Conservation (phyloP, 2,113 vertebrate species). For the Chamaea fasciata region DNA sequence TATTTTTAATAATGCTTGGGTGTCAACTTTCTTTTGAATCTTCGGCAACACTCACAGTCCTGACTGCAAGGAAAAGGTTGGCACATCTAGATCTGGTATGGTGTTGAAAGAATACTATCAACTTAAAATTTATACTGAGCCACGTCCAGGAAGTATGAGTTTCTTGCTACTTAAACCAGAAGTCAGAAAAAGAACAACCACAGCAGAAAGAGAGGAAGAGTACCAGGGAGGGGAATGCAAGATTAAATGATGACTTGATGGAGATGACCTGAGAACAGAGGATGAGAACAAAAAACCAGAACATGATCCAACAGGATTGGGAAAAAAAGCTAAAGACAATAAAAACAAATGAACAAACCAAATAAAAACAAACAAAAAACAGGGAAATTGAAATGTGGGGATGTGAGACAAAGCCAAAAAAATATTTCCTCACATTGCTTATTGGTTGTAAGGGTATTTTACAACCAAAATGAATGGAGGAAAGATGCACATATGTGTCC, state of each 20-base stretch:
- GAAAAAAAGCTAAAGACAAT: background rate
- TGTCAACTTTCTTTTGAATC: background rate
- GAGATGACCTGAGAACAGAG: background rate
- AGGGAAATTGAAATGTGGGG: background rate
- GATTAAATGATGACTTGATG: background rate
- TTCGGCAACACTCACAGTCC: background rate
- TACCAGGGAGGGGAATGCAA: background rate
- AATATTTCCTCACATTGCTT: background rate
- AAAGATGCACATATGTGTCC: background rate
- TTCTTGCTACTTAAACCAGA: background rate
- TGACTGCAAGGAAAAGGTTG: background rate
- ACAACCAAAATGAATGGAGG: background rate
- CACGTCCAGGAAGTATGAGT: background rate
- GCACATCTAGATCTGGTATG: background rate
- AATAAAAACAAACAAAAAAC: too few relatives aligned
- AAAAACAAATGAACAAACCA: background rate
- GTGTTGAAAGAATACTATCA: background rate
- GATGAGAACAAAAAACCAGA: background rate
- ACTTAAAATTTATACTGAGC: background rate
- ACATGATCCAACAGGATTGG: background rate
- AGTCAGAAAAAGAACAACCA: background rate
- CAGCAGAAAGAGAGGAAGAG: background rate
- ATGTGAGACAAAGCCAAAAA: background rate
- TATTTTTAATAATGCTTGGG: background rate
- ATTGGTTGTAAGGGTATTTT: background rate